Evolutionary conservation across 2,113 vertebrate genomes (phyloP), one percentile per base, ranked within the genome.

Genomic region (Lepus americanus): DNA sequence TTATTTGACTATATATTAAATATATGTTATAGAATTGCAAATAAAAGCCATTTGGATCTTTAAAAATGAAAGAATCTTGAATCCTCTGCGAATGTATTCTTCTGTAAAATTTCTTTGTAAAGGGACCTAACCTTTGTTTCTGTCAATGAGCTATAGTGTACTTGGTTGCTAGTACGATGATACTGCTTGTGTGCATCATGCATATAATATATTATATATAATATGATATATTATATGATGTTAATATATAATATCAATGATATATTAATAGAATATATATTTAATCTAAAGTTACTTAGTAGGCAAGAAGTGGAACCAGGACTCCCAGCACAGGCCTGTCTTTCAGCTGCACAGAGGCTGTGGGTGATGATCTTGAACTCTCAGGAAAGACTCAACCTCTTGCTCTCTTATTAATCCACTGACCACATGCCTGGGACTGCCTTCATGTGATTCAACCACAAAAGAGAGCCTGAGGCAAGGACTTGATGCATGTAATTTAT

Each of bases 81-180:
- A 44, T 8, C 33, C 55, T 67, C 63, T 73, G 64, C 85, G 25
- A 84, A 73, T 92, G 25, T 17, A 70, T 95, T 93, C n/a, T 87
- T 86, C 80, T 13, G 76, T 53, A 77, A 93, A 86, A 29, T 78
- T 61, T 23, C 39, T 36, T 81, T 95, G 61, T 33, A 81, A 93
- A 73, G 39, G 33, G 53, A 27, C 7, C 7, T 85, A 25, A 59
- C 1, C 36, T 90, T 79, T 79, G 39, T 64, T 81, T 6, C 17
- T 86, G 69, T 88, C 81, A 80, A 9, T 51, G 74, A 85, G 69
- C 55, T 77, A 4, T 39, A 29, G 39, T 64, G 16, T 64, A 25
- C 73, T 74, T 49, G 31, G 39, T 61, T 83, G 25, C 67, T 27
- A 39, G 49, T 44, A 66, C 70, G 69, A 1, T 72, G 31, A 29